Evolutionary conservation across 2,888 invertebrate species (phyloP).

Genomic region (Cremastobaeus sp.): DNA sequence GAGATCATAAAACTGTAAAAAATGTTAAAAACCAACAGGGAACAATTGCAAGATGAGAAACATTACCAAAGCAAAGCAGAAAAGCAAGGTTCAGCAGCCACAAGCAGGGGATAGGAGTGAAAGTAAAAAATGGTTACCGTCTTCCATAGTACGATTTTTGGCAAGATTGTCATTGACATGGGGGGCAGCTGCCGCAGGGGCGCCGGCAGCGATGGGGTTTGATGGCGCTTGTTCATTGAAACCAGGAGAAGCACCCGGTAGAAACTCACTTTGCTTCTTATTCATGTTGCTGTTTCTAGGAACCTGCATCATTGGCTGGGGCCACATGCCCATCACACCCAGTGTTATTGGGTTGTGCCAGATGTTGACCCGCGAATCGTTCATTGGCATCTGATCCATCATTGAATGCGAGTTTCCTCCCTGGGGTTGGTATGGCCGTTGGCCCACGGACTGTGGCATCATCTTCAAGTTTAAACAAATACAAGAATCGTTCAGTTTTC

Average conservation of each 20-base stretch:
- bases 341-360: constrained; percentile 79
- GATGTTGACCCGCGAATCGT: constrained; percentile 79
- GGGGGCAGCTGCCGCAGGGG: constrained; percentile 45
- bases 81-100: constrained; percentile 17
- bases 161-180: constrained; percentile 51
- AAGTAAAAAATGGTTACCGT: constrained; percentile 73
- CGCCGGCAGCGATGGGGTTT: constrained; percentile 75
- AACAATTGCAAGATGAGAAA: not conserved
- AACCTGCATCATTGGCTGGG: constrained; percentile 75
- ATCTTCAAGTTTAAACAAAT: too few relatives aligned
- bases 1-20: not conserved
- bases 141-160: constrained; percentile 78
- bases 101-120: constrained; percentile 49
- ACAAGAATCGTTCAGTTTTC: too few relatives aligned
- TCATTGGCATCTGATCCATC: constrained; percentile 81
- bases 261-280: constrained; percentile 85
- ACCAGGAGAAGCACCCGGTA: constrained; percentile 80
- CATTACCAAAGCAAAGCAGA: constrained; percentile 23
- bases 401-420: constrained; percentile 86
- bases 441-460: constrained; percentile 85
- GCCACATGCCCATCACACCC: constrained; percentile 79
- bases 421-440: constrained; percentile 82
- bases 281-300: constrained; percentile 72
- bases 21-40: not conserved
- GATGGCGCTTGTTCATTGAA: constrained; percentile 51